Evolutionary conservation across 2,113 vertebrate genomes (phyloP).

Genomic region (Cryptomyrus ogoouensis): DNA sequence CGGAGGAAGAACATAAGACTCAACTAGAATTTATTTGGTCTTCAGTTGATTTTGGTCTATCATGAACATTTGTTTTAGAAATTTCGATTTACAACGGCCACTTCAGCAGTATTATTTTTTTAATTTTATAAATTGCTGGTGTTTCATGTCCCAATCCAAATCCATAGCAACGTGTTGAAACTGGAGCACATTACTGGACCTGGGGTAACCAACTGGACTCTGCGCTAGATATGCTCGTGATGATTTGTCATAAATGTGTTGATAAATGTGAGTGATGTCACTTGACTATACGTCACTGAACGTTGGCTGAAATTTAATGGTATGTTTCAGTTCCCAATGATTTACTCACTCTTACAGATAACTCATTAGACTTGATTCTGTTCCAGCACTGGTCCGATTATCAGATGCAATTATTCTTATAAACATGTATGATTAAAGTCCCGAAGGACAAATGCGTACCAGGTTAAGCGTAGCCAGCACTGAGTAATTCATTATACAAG

Average conservation of each 20-base stretch:
- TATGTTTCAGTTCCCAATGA: not conserved
- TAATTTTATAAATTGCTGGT: not conserved
- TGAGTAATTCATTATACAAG: not conserved
- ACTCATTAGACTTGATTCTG: not conserved
- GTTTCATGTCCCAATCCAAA: not conserved
- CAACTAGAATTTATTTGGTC: not conserved
- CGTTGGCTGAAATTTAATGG: not conserved
- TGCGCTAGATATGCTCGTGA: not conserved
- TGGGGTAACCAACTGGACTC: not conserved
- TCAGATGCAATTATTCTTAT: not conserved
- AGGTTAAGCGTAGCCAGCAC: not conserved
- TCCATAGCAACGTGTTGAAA: not conserved
- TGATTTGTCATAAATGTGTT: not conserved
- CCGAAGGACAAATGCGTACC: not conserved
- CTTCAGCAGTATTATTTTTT: not conserved
- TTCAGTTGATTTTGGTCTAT: not conserved
- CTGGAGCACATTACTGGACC: not conserved
- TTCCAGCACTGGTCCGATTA: not conserved
- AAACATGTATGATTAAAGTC: not conserved
- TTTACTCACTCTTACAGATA: not conserved
- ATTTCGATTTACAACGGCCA: not conserved
- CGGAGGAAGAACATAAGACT: not conserved
- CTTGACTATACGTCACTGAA: not conserved
- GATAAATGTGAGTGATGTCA: not conserved
- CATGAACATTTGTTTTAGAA: not conserved